Base-by-base conservation (phyloP, 2,113 vertebrate genomes). In the Ia io region DNA sequence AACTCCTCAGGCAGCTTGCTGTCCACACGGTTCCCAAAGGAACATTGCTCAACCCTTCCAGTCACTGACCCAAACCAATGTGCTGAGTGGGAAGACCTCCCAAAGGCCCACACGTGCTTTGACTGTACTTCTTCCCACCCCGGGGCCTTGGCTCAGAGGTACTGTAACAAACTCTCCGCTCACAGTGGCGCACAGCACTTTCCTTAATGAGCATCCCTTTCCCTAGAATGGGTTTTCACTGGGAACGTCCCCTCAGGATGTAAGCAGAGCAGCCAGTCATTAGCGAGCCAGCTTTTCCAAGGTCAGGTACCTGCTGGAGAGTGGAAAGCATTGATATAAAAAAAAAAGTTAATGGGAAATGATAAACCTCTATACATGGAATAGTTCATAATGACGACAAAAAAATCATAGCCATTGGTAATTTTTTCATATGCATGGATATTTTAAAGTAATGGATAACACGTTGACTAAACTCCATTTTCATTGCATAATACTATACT, bases 61-160 rank as follows among this genome's bases (percentile, higher is more conserved):
- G 44, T 47, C 59, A 67, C 42, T 3, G n/a, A 2, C 5, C 9
- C 42, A 51, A 13, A 23, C 10, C 56, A 23, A 28, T 5, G 1
- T 1, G 23, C 32, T 25, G 8, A 1, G 11, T 8, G 14, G 17
- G 53, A 78, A 53, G 70, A 25, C 16, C 1, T 88, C 71, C 35
- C 20, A 20, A 47, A 76, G 70, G 59, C 67, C 37, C 37, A 1
- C 17, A 23, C 0, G 1, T n/a, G 65, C n/a, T 70, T 53, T 16
- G 16, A 5, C 77, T 87, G 0, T 16, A 6, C 5, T 35, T 28
- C 87, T 84, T 1, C 20, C 67, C 16, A 16, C 30, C 0, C 0
- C 47, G 28, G 42, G 9, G 23, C 30, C 37, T 32, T 32, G 28
- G 9, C 32, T 22, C 13, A 63, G 73, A 80, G 74, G 18, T 16